Evolutionary conservation across 2,888 invertebrate genomes (phyloP).

Genomic region (Tetheella fluctuosa): DNA sequence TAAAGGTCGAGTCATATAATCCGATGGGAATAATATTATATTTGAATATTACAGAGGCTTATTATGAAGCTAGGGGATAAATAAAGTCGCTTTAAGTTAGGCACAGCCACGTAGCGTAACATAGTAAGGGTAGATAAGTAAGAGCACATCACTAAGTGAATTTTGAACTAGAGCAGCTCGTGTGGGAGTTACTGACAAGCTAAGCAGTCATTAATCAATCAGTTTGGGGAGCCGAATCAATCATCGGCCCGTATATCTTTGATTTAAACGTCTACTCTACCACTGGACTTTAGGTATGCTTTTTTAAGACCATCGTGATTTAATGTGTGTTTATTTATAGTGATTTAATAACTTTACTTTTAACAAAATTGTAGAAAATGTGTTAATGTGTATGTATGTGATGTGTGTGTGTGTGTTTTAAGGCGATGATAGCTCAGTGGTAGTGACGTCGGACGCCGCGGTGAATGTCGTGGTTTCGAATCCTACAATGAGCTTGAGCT

Average conservation of each 20-base stretch:
- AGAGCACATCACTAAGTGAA: slow-evolving; percentile 35
- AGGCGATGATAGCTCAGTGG: too few relatives aligned
- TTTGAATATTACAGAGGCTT: neutral
- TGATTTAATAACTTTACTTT: neutral
- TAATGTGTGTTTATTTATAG: neutral
- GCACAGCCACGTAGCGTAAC: neutral
- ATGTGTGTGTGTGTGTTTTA: too few relatives aligned
- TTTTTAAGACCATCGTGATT: neutral
- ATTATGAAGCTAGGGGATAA: neutral
- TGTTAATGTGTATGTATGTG: too few relatives aligned
- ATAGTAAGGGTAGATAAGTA: neutral
- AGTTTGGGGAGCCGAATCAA: slow-evolving; percentile 35
- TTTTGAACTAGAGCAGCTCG: slow-evolving; percentile 44
- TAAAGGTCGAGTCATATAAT: neutral
- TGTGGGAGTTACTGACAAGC: slow-evolving; percentile 36
- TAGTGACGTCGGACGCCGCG: too few relatives aligned
- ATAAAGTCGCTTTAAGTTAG: neutral
- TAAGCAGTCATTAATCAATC: slow-evolving; percentile 53
- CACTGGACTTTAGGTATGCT: neutral
- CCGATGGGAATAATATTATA: neutral
- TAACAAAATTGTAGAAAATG: too few relatives aligned
- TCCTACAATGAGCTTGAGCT: too few relatives aligned
- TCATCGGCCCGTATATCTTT: slow-evolving; percentile 27
- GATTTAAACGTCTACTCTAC: slow-evolving; percentile 13
- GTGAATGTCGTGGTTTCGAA: too few relatives aligned